Evolutionary conservation across 2,888 invertebrate species (phyloP).

Genomic region (Ophion obscuratus): DNA sequence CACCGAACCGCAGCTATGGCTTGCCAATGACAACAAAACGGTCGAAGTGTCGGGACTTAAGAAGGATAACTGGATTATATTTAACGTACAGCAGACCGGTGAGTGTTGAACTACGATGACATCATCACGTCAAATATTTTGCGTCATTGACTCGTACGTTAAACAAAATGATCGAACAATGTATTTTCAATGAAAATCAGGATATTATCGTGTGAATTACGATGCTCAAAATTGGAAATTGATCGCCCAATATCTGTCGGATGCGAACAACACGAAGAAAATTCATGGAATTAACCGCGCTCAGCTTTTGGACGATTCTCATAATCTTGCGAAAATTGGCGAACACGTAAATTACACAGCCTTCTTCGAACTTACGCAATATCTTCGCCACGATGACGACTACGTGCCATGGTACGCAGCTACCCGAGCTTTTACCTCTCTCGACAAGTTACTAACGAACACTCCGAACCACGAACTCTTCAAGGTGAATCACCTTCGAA

Average conservation of each 20-base stretch:
- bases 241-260: constrained; percentile 72
- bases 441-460: constrained; percentile 83
- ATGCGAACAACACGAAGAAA: constrained; percentile 43
- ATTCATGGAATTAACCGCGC: constrained; percentile 84
- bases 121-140: background rate
- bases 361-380: constrained; percentile 84
- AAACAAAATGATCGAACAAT: background rate
- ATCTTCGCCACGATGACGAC: constrained; percentile 87
- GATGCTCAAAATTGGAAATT: constrained; percentile 81
- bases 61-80: constrained; percentile 86
- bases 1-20: constrained; percentile 85
- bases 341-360: constrained; percentile 83
- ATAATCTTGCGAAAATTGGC: constrained; percentile 83
- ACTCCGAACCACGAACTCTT: constrained; percentile 86
- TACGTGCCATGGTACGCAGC: constrained; percentile 90
- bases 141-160: background rate
- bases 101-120: constrained; percentile 47
- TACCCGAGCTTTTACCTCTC: constrained; percentile 83
- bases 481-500: constrained; percentile 53
- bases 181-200: constrained; percentile 65
- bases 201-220: constrained; percentile 83
- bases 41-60: constrained; percentile 80
- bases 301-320: constrained; percentile 85
- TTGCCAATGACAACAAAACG: constrained; percentile 77
- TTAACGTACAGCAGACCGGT: constrained; percentile 88